Conservation (phyloP, 1,140 invertebrate species). For the Thaumatotibia leucotreta region DNA sequence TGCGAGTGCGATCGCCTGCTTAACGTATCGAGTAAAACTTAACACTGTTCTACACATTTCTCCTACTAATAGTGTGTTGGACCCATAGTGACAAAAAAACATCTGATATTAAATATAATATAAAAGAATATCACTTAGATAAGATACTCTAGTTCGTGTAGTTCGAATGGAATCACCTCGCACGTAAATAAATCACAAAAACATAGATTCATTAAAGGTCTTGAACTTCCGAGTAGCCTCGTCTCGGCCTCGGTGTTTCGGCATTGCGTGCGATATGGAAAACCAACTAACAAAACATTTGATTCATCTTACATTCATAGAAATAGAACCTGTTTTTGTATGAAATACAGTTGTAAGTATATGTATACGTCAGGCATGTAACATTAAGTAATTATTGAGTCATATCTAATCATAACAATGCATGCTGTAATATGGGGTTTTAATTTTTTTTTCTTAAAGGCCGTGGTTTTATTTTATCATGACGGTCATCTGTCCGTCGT, state of each 20-base stretch:
- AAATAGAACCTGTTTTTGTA: not conserved
- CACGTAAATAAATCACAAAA: not conserved
- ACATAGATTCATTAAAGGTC: not conserved
- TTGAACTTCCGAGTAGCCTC: not conserved
- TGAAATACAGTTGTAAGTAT: not conserved
- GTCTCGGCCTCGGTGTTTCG: not conserved
- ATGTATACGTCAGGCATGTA: not conserved
- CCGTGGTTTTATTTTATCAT: not conserved
- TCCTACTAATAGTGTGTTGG: too few relatives aligned
- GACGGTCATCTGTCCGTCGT: not conserved
- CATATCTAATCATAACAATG: not conserved
- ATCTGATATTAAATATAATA: too few relatives aligned
- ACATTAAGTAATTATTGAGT: not conserved
- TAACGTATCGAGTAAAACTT: too few relatives aligned
- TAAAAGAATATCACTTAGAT: too few relatives aligned
- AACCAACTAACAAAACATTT: not conserved
- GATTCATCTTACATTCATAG: not conserved
- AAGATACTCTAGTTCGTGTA: too few relatives aligned
- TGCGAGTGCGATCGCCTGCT: too few relatives aligned
- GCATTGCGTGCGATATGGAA: not conserved
- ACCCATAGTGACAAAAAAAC: too few relatives aligned
- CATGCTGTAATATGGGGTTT: not conserved
- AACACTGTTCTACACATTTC: too few relatives aligned
- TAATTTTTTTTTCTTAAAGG: not conserved
- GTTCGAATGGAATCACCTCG: not conserved